phyloP scores from a whole-genome alignment of 2,888 invertebrate species.

The Cerastis rubricosa region DNA sequence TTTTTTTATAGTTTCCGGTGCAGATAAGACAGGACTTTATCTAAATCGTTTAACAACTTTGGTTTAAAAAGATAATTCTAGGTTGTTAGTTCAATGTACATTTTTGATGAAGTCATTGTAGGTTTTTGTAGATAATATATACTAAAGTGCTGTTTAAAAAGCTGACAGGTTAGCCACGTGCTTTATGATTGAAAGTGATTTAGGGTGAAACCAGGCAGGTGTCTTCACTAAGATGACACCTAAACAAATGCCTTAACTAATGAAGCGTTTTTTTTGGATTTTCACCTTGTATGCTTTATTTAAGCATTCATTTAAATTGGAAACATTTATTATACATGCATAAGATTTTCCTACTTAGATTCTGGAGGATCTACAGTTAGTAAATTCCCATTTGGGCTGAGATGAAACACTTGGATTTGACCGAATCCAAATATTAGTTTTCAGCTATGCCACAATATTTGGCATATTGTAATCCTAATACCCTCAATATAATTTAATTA shows the following conservation, averaged over 20 bases:
- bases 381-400: background rate
- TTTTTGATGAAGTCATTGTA: conserved; percentile 46
- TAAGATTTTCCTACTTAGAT: background rate
- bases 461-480: background rate
- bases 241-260: background rate
- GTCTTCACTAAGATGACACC: background rate
- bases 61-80: conserved; percentile 46
- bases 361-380: background rate
- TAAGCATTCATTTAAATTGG: background rate
- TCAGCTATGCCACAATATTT: background rate
- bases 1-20: conserved; percentile 46
- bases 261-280: background rate
- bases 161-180: background rate
- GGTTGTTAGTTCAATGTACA: conserved; percentile 40
- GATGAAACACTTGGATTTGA: background rate
- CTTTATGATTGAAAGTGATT: background rate
- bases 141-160: background rate
- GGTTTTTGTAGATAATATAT: conserved; percentile 21
- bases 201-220: background rate
- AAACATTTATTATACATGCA: background rate
- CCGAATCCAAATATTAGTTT: background rate
- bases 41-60: conserved; percentile 62
- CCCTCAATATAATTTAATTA: background rate
- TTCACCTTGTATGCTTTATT: background rate
- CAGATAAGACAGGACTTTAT: conserved; percentile 58